These are phyloP conservation scores for Lochmaea capreae DNA, from an alignment of 2,888 invertebrate species.

Conservation along the genomic window DNA sequence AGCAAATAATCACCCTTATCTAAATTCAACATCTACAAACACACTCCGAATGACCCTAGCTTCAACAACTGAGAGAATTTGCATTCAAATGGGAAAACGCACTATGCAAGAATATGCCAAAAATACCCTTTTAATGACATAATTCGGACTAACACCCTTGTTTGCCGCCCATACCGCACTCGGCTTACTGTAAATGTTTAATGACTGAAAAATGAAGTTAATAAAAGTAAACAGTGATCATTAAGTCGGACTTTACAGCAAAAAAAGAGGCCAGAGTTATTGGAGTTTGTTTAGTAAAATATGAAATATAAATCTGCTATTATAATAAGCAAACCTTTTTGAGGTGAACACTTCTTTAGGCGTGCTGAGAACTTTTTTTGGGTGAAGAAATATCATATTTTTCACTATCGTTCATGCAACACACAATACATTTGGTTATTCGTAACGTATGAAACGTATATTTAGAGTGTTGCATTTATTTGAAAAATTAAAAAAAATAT, in stretches of 20 bases:
- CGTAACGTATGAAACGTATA: too few relatives aligned
- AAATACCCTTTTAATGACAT: conserved; percentile 20
- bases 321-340: too few relatives aligned
- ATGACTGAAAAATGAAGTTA: conserved; percentile 18
- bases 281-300: too few relatives aligned
- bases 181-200: conserved; percentile 19
- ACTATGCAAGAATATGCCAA: conserved; percentile 28
- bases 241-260: background rate
- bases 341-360: too few relatives aligned
- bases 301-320: too few relatives aligned
- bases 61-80: conserved; percentile 46
- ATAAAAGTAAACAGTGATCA: conserved; percentile 11
- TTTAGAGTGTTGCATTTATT: too few relatives aligned
- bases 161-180: conserved; percentile 9
- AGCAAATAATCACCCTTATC: conserved; percentile 51
- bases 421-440: too few relatives aligned
- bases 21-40: conserved; percentile 51
- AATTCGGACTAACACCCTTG: conserved; percentile 3
- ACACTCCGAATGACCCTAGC: conserved; percentile 36
- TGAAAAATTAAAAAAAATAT: too few relatives aligned
- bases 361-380: too few relatives aligned
- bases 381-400: too few relatives aligned
- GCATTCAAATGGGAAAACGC: conserved; percentile 52
- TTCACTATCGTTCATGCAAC: too few relatives aligned
- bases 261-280: background rate